Evolutionary conservation across 1,140 invertebrate species (phyloP), one percentile per base, ranked within the genome.

Genomic region (Hermetia illucens): DNA sequence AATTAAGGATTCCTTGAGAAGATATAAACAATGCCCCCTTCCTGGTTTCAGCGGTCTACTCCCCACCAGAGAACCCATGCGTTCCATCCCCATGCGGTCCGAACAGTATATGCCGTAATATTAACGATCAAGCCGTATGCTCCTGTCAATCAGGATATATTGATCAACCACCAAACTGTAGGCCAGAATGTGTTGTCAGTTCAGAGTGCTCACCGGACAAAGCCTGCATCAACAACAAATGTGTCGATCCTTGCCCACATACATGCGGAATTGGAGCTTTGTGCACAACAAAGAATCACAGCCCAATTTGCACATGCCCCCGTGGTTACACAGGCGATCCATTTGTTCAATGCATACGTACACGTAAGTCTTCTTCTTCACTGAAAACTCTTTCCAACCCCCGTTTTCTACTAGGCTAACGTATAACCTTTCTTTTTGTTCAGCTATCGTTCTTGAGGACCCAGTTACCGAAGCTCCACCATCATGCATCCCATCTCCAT

Each of bases 121-220:
- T 72, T 2, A 71, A 71, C 39, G 43, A 61, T 45, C 70, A 75
- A 30, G 77, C 74, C 5, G 66, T 75, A 13, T 87, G 83, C 53
- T 68, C 71, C 20, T 86, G 82, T 57, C 60, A 75, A 22, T 61
- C 70, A 1, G 75, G 77, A 21, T 82, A 80, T 47, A 69, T 75
- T 42, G 82, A 82, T 33, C 80, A 83, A 62, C 82, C 81, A 9
- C 82, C 79, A 50, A 76, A 77, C 21, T 83, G 79, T 53, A 63
- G 74, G 47, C 74, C 75, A 3, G 75, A 77, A 53, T 79, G 75
- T 46, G 55, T 74, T 2, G 61, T 73, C 1, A 75, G 74, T 46
- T 68, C 70, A 2, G 78, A 82, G 47, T 82, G 79, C 51, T 60
- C 74, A 12, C 62, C 74, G 3, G 75, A 79, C 43, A 70, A 65